Percentiles rank a stretch among this genome's conserved stretches.
Evolutionary conservation across 2,888 invertebrate species (phyloP).

Genomic region (Agonopterix alstromeriana): DNA sequence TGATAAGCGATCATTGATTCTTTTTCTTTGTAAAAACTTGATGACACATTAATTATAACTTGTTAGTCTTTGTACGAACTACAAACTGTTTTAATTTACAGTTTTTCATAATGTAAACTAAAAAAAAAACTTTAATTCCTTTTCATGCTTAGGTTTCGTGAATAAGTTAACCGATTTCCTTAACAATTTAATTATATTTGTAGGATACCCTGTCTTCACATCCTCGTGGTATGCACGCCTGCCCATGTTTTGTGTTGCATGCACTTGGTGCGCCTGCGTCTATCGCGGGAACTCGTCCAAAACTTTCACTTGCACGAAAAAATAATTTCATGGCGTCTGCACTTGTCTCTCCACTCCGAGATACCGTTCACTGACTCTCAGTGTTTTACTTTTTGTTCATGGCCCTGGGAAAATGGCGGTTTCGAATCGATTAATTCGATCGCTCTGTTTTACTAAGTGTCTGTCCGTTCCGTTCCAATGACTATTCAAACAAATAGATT

Average conservation of each 20-base stretch:
- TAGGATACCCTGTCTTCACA: too few relatives aligned
- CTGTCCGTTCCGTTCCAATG: slow-evolving; percentile 26
- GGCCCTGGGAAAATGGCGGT: slow-evolving; percentile 20
- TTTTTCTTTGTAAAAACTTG: too few relatives aligned
- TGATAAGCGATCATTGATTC: too few relatives aligned
- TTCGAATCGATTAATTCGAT: slow-evolving; percentile 21
- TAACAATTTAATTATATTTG: too few relatives aligned
- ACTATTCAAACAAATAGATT: slow-evolving; percentile 16
- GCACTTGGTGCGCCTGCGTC: slow-evolving; percentile 3
- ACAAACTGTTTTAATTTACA: too few relatives aligned
- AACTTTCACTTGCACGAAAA: slow-evolving; percentile 52
- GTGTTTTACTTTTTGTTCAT: slow-evolving; percentile 10
- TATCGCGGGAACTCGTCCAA: slow-evolving; percentile 25
- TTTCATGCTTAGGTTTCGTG: too few relatives aligned
- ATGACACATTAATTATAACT: too few relatives aligned
- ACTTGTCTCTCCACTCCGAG: slow-evolving; percentile 21
- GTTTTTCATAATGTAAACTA: too few relatives aligned
- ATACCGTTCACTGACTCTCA: slow-evolving; percentile 44
- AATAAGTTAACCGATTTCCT: too few relatives aligned
- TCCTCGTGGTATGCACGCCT: not conserved
- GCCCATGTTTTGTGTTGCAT: not conserved
- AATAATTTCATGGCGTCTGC: slow-evolving; percentile 28
- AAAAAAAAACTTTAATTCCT: too few relatives aligned
- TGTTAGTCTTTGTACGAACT: too few relatives aligned
- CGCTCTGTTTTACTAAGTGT: slow-evolving; percentile 15